A percentile compares a stretch with the other conserved stretches of the same genome.
Conservation (phyloP, 2,888 invertebrate genomes). For the Scrobipalpa costella region DNA sequence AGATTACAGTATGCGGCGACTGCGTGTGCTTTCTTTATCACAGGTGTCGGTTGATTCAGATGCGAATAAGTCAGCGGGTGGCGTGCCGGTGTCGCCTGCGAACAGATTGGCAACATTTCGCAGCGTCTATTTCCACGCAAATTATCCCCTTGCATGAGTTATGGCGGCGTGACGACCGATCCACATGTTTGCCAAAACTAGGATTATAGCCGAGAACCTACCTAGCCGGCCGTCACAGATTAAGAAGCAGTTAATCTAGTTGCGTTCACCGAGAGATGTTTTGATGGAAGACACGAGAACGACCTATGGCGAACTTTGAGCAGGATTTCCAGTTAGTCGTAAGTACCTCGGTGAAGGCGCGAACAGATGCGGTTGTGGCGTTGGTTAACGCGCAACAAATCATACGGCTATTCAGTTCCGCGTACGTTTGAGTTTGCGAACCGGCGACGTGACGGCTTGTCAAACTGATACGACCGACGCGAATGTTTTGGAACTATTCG, state of each 20-base stretch:
- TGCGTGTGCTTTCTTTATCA: slow-evolving; percentile 14
- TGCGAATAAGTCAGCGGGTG: slow-evolving; percentile 38
- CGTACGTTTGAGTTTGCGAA: neutral
- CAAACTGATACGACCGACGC: slow-evolving; percentile 29
- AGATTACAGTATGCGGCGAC: neutral
- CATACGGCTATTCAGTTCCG: slow-evolving; percentile 22
- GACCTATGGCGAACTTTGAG: neutral
- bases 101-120: slow-evolving; percentile 53
- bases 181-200: slow-evolving; percentile 58
- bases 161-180: slow-evolving; percentile 46
- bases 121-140: slow-evolving; percentile 51
- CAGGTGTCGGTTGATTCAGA: slow-evolving; percentile 34
- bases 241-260: slow-evolving; percentile 20
- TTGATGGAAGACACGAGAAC: neutral
- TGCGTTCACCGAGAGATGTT: slow-evolving; percentile 6
- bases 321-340: slow-evolving; percentile 14
- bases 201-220: slow-evolving; percentile 46
- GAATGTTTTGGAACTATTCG: slow-evolving; percentile 38
- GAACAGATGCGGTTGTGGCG: slow-evolving; percentile 4
- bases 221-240: slow-evolving; percentile 28
- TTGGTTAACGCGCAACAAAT: slow-evolving; percentile 14
- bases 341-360: neutral
- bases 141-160: slow-evolving; percentile 58
- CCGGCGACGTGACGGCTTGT: neutral
- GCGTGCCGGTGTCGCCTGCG: slow-evolving; percentile 38